Evolutionary conservation across 2,888 invertebrate species (phyloP).

Genomic region (Limenitis camilla): DNA sequence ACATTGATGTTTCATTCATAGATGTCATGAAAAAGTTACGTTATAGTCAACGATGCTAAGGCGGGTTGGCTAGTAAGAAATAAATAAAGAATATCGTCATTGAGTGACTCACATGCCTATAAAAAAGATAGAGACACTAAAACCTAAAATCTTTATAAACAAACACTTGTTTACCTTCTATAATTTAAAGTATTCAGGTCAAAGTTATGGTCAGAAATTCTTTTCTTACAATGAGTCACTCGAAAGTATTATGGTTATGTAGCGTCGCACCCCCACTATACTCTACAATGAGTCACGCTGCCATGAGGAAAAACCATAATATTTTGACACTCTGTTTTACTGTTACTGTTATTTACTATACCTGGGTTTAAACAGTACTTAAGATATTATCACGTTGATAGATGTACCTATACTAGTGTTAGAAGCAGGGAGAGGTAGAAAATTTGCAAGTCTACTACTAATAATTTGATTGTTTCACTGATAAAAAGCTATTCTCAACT

Average conservation of each 20-base stretch:
- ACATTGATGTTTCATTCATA: too few relatives aligned
- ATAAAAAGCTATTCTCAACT: too few relatives aligned
- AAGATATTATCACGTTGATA: neutral
- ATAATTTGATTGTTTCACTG: too few relatives aligned
- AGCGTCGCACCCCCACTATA: constrained; percentile 14
- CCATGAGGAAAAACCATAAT: constrained; percentile 22
- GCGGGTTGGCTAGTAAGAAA: too few relatives aligned
- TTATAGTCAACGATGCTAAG: too few relatives aligned
- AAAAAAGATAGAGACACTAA: too few relatives aligned
- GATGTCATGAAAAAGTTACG: too few relatives aligned
- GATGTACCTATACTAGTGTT: too few relatives aligned
- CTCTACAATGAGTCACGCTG: constrained; percentile 14
- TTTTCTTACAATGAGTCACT: constrained; percentile 7
- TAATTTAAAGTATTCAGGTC: neutral
- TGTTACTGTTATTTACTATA: constrained; percentile 20
- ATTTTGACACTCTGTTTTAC: constrained; percentile 16
- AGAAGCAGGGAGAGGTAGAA: too few relatives aligned
- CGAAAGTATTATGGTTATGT: constrained; percentile 8
- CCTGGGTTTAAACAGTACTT: neutral
- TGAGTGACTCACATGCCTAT: too few relatives aligned
- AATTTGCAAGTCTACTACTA: too few relatives aligned
- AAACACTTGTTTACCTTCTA: neutral
- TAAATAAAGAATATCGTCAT: too few relatives aligned
- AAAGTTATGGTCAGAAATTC: neutral
- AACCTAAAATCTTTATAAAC: neutral